Evolutionary conservation across 2,797 vertebrate genomes (phyloP), one percentile per base, ranked within the genome.

Genomic region (Danio kyathit): DNA sequence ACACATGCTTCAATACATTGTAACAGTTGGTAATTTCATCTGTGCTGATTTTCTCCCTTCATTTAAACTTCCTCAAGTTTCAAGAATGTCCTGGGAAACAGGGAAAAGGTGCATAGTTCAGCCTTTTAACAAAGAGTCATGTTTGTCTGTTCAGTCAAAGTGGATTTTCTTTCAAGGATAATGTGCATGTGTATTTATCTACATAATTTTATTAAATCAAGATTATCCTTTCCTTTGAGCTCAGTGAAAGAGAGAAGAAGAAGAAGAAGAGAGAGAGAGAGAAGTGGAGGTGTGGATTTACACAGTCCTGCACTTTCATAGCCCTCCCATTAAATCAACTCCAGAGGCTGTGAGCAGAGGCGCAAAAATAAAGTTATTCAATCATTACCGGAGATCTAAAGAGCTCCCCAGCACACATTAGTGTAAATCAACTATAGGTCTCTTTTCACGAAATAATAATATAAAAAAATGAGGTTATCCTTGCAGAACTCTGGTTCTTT

Each of bases 351-450:
- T 71, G 75, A 88, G 85, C 67, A 79, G 54, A 56, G 71, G 76
- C 61, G 54, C 85, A 88, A 89, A 79, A 88, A 86, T 16, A 83
- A 88, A 84, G 85, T 88, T 89, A 89, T 90, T 91, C 86, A 88
- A 90, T 91, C 86, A 90, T 90, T 90, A 89, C 79, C 72, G 69
- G 84, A 87, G 82, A 89, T 89, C 85, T 86, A 86, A 90, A 87
- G 83, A 86, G 85, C 88, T 90, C 88, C 88, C 79, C 84, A 88
- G 86, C 83, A 87, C 77, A 88, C 77, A 88, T 91, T 88, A 89
- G 84, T 82, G 84, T 88, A 91, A 91, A 93, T 90, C 87, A 88
- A 90, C 88, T 82, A 80, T 81, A 89, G 80, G 44, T 46, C 82
- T 78, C 44, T 86, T 86, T 88, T 87, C 64, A 83, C 52, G 60